phyloP scores from a whole-genome alignment of 1,140 invertebrate genomes.

The Druon quercuslanigerum region DNA sequence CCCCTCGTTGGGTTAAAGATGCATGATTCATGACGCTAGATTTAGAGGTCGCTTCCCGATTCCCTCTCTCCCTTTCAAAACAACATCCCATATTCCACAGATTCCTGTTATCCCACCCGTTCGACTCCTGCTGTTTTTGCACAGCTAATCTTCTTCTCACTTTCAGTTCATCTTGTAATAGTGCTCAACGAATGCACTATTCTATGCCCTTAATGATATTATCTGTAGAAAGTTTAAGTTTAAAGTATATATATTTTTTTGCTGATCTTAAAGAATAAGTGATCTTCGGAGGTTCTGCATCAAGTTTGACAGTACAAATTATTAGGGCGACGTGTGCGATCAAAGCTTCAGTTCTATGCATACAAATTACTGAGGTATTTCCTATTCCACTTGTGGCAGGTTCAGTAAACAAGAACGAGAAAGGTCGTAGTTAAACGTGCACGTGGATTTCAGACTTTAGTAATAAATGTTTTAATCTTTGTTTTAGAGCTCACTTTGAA shows the following conservation, averaged over 20 bases:
- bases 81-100: constrained; percentile 33
- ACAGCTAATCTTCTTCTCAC: constrained; percentile 55
- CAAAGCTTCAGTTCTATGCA: constrained; percentile 36
- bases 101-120: constrained; percentile 17
- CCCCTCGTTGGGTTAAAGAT: constrained; percentile 56
- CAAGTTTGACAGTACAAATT: too few relatives aligned
- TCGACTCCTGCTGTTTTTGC: constrained; percentile 35
- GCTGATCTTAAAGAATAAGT: too few relatives aligned
- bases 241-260: too few relatives aligned
- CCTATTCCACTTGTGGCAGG: too few relatives aligned
- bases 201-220: too few relatives aligned
- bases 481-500: constrained; percentile 11
- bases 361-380: background rate
- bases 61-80: constrained; percentile 42
- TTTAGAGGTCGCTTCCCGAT: constrained; percentile 55
- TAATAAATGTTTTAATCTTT: constrained; percentile 18
- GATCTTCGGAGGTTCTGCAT: too few relatives aligned
- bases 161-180: too few relatives aligned
- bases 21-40: constrained; percentile 70
- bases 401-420: constrained; percentile 2
- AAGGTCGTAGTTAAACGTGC: background rate
- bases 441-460: constrained; percentile 13
- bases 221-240: too few relatives aligned
- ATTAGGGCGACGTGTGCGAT: constrained; percentile 12
- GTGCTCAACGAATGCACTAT: too few relatives aligned